Evolutionary conservation across 1,140 invertebrate genomes (phyloP).

Genomic region (Hyposmocoma kahamanoa): DNA sequence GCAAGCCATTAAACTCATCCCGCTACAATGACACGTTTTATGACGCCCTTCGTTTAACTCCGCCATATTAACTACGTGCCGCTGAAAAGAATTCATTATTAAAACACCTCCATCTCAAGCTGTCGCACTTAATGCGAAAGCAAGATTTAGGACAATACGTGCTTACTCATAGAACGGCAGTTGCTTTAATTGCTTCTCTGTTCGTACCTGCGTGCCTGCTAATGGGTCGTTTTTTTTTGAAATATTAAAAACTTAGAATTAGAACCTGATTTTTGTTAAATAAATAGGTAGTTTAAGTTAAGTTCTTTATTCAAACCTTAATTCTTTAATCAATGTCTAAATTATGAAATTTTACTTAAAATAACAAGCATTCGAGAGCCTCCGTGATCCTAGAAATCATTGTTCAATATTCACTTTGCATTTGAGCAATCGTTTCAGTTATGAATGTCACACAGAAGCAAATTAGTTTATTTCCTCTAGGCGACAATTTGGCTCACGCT

Average conservation of each 20-base stretch:
- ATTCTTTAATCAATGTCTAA: not conserved
- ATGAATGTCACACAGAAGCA: conserved; percentile 59
- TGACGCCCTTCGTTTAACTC: conserved; percentile 42
- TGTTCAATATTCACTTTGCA: conserved; percentile 23
- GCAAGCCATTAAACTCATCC: conserved; percentile 28
- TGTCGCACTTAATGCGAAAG: conserved; percentile 43
- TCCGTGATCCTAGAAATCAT: too few relatives aligned
- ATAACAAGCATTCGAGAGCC: not conserved
- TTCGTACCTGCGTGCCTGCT: not conserved
- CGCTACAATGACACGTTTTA: conserved; percentile 42
- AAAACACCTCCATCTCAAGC: conserved; percentile 47
- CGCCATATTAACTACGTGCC: conserved; percentile 43
- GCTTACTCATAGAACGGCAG: conserved; percentile 19
- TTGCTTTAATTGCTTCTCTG: not conserved
- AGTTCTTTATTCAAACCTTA: too few relatives aligned
- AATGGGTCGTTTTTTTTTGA: too few relatives aligned
- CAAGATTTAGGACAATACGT: conserved; percentile 55
- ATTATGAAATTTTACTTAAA: not conserved
- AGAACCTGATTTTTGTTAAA: too few relatives aligned
- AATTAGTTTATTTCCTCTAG: conserved; percentile 71
- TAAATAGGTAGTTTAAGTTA: too few relatives aligned
- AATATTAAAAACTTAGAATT: too few relatives aligned
- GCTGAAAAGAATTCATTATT: conserved; percentile 55
- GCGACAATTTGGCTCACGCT: conserved; percentile 67
- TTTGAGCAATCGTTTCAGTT: conserved; percentile 37